These are phyloP conservation scores for Chionis minor DNA, from an alignment of 2,113 vertebrate species.

Conservation along the genomic window DNA sequence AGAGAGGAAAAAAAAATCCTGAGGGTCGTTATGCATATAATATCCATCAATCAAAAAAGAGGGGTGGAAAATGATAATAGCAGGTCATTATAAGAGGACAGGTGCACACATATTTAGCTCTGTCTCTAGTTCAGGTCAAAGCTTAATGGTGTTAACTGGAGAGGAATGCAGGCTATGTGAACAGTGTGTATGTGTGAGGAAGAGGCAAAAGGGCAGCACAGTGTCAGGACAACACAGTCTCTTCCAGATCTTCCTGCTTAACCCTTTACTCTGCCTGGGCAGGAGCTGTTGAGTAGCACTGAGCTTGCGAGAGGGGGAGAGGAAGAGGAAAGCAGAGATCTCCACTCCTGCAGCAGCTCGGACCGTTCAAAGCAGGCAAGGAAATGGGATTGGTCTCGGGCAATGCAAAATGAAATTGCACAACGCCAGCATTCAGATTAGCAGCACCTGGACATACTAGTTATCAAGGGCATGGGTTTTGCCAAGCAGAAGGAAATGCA, in stretches of 20 bases:
- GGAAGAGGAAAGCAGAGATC: neutral
- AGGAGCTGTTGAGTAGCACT: neutral
- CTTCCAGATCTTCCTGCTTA: neutral
- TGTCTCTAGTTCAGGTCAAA: slow-evolving; percentile 55
- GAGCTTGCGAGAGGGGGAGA: neutral
- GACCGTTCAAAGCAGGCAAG: neutral
- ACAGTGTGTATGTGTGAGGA: slow-evolving; percentile 8
- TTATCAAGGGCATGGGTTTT: neutral
- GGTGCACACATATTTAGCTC: slow-evolving; percentile 66
- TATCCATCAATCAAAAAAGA: slow-evolving; percentile 74
- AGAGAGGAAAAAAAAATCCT: slow-evolving; percentile 32
- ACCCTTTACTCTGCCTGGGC: neutral
- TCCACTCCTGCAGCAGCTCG: neutral
- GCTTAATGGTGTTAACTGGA: slow-evolving; percentile 55
- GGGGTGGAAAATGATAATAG: slow-evolving; percentile 67
- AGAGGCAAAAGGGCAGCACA: slow-evolving; percentile 43
- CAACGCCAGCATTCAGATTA: neutral
- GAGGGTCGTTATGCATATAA: slow-evolving; percentile 69
- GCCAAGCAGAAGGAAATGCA: neutral
- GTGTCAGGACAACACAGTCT: slow-evolving; percentile 7
- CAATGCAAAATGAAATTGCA: neutral
- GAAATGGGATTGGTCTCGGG: neutral
- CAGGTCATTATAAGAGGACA: slow-evolving; percentile 63
- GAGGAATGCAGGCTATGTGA: slow-evolving; percentile 45
- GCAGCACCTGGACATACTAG: neutral